phyloP scores from a whole-genome alignment of 2,888 invertebrate genomes.

The Campoplex capitator region DNA sequence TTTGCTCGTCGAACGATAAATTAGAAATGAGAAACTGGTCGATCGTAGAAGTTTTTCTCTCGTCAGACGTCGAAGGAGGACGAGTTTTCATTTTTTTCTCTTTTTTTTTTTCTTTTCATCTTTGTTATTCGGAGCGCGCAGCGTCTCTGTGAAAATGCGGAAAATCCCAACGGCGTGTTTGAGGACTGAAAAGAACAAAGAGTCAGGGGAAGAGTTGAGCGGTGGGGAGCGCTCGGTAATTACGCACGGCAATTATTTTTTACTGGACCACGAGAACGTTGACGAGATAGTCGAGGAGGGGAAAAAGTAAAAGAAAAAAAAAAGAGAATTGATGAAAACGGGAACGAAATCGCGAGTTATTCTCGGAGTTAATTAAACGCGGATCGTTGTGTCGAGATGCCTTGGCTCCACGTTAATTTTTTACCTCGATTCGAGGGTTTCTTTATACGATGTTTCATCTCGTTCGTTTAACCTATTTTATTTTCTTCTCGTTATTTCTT shows the following conservation, averaged over 20 bases:
- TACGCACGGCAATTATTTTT: slow-evolving; percentile 79
- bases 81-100: not conserved
- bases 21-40: slow-evolving; percentile 48
- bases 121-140: not conserved
- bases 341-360: slow-evolving; percentile 74
- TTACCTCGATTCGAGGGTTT: slow-evolving; percentile 29
- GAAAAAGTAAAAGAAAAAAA: slow-evolving; percentile 29
- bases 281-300: slow-evolving; percentile 37
- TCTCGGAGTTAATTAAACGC: slow-evolving; percentile 80
- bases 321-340: slow-evolving; percentile 60
- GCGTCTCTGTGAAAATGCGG: slow-evolving; percentile 29
- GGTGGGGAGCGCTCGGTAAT: slow-evolving; percentile 75
- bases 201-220: not conserved
- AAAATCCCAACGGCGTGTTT: slow-evolving; percentile 36
- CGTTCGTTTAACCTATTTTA: slow-evolving; percentile 29
- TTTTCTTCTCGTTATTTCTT: slow-evolving; percentile 18
- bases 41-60: slow-evolving; percentile 51
- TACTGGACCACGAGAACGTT: slow-evolving; percentile 62
- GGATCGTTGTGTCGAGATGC: slow-evolving; percentile 63
- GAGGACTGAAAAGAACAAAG: slow-evolving; percentile 31
- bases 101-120: slow-evolving; percentile 2
- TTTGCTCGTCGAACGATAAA: slow-evolving; percentile 42
- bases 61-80: slow-evolving; percentile 54
- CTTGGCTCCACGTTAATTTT: slow-evolving; percentile 63
- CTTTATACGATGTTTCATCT: not conserved